Conservation (phyloP, 2,797 vertebrate species). For the Coregonus sp. region DNA sequence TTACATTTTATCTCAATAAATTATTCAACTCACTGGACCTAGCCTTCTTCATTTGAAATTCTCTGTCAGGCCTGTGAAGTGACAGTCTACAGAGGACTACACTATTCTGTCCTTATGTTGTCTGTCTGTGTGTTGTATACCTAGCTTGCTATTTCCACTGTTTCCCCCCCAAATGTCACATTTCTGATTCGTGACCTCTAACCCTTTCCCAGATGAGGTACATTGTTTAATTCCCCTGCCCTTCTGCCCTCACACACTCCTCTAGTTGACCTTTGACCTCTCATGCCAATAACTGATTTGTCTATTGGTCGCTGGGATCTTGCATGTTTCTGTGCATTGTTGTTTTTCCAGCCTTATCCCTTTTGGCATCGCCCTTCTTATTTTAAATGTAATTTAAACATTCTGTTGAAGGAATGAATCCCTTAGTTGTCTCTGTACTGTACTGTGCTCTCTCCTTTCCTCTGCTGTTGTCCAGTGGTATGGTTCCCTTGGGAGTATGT, state of each 20-base stretch:
- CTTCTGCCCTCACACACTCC: background rate
- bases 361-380: background rate
- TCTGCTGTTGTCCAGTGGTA: constrained; percentile 19
- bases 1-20: constrained; percentile 54
- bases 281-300: background rate
- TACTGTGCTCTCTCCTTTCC: too few relatives aligned
- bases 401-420: background rate
- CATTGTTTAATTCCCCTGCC: background rate
- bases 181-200: background rate
- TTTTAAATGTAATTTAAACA: background rate
- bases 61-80: background rate
- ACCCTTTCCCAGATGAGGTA: background rate
- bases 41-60: background rate
- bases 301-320: background rate
- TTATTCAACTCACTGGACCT: constrained; percentile 24
- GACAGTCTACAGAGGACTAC: background rate
- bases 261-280: background rate
- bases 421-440: too few relatives aligned
- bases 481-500: constrained; percentile 46
- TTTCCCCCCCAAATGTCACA: background rate
- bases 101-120: background rate
- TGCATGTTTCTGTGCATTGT: background rate
- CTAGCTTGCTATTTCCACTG: background rate
- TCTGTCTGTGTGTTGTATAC: background rate
- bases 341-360: background rate